Percentiles rank a stretch among this genome's conserved stretches.
Conservation (phyloP, 92 coral and sea anemone species). For the Blastomussa wellsi region DNA sequence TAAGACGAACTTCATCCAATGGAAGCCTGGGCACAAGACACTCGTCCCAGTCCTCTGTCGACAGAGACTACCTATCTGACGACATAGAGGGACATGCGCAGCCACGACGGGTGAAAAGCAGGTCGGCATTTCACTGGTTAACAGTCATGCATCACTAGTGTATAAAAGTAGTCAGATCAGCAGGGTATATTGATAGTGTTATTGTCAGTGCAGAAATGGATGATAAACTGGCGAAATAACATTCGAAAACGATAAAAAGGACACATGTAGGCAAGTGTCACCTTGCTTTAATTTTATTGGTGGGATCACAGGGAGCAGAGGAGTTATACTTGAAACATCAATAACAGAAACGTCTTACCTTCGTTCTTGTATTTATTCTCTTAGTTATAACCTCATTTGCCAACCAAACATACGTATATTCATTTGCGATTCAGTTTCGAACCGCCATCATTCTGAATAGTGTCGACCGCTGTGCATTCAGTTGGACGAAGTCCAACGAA, state of each 20-base stretch:
- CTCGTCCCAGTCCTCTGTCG: conserved; percentile 87
- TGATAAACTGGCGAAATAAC: background rate
- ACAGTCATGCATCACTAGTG: background rate
- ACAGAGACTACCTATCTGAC: conserved; percentile 67
- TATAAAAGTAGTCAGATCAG: background rate
- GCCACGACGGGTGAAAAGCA: conserved; percentile 37
- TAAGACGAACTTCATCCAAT: conserved; percentile 58
- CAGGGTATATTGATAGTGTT: background rate
- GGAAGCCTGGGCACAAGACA: conserved; percentile 75
- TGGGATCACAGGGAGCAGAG: background rate
- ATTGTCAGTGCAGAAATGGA: background rate
- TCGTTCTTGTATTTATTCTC: too few relatives aligned
- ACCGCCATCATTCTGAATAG: too few relatives aligned
- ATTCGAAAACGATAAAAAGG: background rate
- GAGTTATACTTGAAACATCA: too few relatives aligned
- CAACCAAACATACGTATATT: too few relatives aligned
- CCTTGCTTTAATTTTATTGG: background rate
- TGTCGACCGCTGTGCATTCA: too few relatives aligned
- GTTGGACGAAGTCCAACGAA: too few relatives aligned
- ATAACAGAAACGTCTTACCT: too few relatives aligned
- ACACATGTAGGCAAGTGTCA: background rate
- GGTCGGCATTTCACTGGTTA: conserved; percentile 22
- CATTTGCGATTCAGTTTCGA: too few relatives aligned
- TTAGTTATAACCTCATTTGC: too few relatives aligned
- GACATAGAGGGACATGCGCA: conserved; percentile 38